phyloP scores from a whole-genome alignment of 2,113 vertebrate genomes.

The Platycercus adscitus region DNA sequence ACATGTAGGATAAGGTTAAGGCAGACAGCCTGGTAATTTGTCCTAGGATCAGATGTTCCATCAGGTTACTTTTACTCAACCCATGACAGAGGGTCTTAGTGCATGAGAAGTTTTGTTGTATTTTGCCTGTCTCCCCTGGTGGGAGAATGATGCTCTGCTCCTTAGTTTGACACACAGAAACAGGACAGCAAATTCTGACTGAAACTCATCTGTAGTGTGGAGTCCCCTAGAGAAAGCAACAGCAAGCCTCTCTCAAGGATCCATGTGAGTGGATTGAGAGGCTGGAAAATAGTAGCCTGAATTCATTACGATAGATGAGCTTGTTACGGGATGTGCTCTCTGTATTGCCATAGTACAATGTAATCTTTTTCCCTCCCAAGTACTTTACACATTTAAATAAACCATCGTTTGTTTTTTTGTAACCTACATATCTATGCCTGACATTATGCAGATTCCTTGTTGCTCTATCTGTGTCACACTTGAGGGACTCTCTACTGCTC shows the following conservation, averaged over 20 bases:
- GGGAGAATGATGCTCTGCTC: not conserved
- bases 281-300: conserved; percentile 16
- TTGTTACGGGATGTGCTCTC: not conserved
- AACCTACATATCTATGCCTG: conserved; percentile 48
- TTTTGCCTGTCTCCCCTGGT: conserved; percentile 36
- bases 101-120: not conserved
- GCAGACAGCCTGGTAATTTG: conserved; percentile 5
- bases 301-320: not conserved
- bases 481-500: not conserved
- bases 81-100: not conserved
- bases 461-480: not conserved
- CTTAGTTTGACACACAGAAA: not conserved
- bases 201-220: not conserved
- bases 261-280: not conserved
- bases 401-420: conserved; percentile 63
- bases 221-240: not conserved
- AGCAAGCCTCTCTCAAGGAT: not conserved
- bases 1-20: not conserved
- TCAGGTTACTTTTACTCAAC: not conserved
- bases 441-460: not conserved
- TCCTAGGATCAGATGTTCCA: not conserved
- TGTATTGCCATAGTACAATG: conserved; percentile 8
- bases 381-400: conserved; percentile 75
- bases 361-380: conserved; percentile 42
- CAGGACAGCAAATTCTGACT: not conserved